These are phyloP conservation scores for Xenopus petersii DNA, from an alignment of 2,797 vertebrate genomes.

Conservation along the genomic window DNA sequence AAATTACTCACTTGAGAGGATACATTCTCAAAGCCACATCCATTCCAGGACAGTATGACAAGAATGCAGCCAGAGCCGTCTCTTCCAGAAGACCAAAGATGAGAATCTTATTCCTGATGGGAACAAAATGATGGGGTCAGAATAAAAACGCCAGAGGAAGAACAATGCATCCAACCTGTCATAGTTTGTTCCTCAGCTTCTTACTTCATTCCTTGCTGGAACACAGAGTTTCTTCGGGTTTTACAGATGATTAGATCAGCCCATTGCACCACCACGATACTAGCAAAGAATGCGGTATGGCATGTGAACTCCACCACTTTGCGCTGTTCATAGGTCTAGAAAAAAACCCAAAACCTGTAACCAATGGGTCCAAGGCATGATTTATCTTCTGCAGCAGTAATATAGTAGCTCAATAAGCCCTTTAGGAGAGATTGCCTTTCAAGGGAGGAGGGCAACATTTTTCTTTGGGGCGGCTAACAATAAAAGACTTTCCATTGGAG, in stretches of 20 bases:
- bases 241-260: slow-evolving; percentile 85
- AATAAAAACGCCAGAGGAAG: no score
- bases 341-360: no score
- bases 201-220: slow-evolving; percentile 94
- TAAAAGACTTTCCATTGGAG: no score
- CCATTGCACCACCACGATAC: slow-evolving; percentile 87
- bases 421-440: no score
- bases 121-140: background rate
- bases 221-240: slow-evolving; percentile 89
- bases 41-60: slow-evolving; percentile 84
- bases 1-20: slow-evolving; percentile 83
- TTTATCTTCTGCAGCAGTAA: no score
- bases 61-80: slow-evolving; percentile 66
- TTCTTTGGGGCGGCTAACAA: no score
- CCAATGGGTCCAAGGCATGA: no score
- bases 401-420: no score
- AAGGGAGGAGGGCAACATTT: no score
- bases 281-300: slow-evolving; percentile 87
- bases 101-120: slow-evolving; percentile 65
- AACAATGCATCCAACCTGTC: no score
- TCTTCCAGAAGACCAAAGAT: slow-evolving; percentile 86
- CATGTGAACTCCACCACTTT: slow-evolving; percentile 86
- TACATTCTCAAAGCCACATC: slow-evolving; percentile 94
- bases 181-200: background rate
- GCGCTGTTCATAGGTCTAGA: slow-evolving; percentile 69